Base-by-base conservation (phyloP, 2,113 vertebrate species). In the Lepisosteus oculatus region DNA sequence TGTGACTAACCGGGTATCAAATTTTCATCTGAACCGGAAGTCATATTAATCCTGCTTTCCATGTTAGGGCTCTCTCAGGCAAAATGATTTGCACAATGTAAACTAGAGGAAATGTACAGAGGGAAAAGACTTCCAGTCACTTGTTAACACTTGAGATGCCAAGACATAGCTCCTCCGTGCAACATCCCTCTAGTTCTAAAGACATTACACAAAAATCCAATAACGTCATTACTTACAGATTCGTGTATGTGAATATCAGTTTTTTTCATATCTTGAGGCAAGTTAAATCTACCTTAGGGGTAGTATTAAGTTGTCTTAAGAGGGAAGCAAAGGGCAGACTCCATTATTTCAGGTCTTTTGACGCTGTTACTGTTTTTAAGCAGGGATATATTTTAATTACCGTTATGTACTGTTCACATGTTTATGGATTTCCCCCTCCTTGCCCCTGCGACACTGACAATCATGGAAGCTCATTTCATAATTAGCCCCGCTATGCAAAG, bases 401-500 rank as follows among this genome's bases (percentile, higher is more conserved):
- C 5, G 9, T 51, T 51, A 51, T 51, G 5, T 51, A 51, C 5
- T 78, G 69, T 81, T 86, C 83, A 83, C 86, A 83, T 77, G 79
- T 84, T 80, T 75, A 80, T 65, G 76, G 82, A 83, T 81, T 78
- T 87, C 92, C 93, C 91, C 92, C 92, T 91, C 92, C 91, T 94
- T 93, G 93, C 92, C 90, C 89, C 86, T 84, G 91, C 91, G 94
- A 89, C 88, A 90, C 87, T 92, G 88, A 91, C 93, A 95, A 93
- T 95, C 93, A 95, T 91, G 92, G 94, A 93, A 94, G 91, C 92
- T 93, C 92, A 93, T 94, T 93, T 92, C 90, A 92, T 95, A 95
- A 96, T 95, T 93, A 95, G 92, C 95, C 93, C 92, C 94, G 93
- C 95, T 95, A 90, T 88, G 89, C 93, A 90, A 93, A 93, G 94